Evolutionary conservation across 30 jellyfish, hydroid and myxozoan genomes (phyloP).

Genomic region (Hydractinia echinata): DNA sequence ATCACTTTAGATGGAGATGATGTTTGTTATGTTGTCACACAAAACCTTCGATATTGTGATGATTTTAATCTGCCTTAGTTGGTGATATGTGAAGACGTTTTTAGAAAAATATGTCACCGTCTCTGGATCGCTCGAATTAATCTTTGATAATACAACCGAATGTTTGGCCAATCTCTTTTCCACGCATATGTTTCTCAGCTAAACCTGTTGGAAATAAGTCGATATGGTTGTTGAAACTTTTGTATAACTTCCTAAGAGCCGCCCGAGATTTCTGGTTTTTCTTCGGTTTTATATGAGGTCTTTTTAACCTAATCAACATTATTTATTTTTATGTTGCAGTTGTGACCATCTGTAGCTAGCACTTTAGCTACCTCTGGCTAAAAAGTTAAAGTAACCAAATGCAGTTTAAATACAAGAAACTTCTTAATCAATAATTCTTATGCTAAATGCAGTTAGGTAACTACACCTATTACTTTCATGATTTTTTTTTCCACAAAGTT

Average conservation of each 20-base stretch:
- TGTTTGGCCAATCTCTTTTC: slow-evolving; percentile 28
- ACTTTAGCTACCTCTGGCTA: too few species aligned
- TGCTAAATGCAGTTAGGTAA: too few species aligned
- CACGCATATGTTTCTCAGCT: slow-evolving; percentile 24
- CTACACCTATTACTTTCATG: too few species aligned
- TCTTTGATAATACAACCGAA: slow-evolving; percentile 28
- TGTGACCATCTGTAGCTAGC: too few species aligned
- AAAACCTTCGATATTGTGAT: neutral
- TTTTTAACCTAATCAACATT: too few species aligned
- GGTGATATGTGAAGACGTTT: slow-evolving; percentile 17
- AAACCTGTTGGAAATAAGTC: slow-evolving; percentile 46
- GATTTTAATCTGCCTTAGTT: slow-evolving; percentile 19
- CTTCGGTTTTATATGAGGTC: too few species aligned
- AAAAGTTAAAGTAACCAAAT: too few species aligned
- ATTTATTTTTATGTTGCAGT: too few species aligned
- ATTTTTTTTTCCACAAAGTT: too few species aligned
- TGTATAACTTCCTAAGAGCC: slow-evolving; percentile 8
- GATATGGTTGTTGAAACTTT: slow-evolving; percentile 16
- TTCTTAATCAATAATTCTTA: too few species aligned
- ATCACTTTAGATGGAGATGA: neutral
- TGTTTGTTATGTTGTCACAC: neutral
- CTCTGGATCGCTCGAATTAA: slow-evolving; percentile 35
- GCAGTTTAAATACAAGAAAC: too few species aligned
- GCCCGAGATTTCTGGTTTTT: neutral
- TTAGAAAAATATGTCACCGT: slow-evolving; percentile 49